Conservation (phyloP, 2,888 invertebrate species). For the Eupeodes latifasciatus region DNA sequence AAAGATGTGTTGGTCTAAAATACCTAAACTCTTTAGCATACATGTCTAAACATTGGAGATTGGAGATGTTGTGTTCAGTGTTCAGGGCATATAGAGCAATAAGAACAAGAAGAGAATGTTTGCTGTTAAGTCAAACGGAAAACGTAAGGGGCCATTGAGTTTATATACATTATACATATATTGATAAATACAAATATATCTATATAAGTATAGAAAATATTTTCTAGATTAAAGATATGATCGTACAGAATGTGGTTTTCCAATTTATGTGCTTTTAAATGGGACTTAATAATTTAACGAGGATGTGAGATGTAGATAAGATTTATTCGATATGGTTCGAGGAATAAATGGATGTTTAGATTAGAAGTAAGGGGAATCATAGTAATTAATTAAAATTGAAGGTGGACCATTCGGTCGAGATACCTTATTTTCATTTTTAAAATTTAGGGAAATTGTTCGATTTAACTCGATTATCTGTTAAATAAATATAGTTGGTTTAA, state of each 20-base stretch:
- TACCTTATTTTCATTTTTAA: background rate
- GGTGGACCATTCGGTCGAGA: background rate
- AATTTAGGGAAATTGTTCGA: background rate
- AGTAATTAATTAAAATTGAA: conserved; percentile 33
- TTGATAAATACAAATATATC: too few species aligned
- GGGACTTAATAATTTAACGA: conserved; percentile 62
- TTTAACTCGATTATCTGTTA: background rate
- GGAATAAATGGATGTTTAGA: background rate
- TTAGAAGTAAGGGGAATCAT: background rate
- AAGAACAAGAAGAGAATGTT: conserved; percentile 4
- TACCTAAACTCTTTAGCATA: conserved; percentile 56
- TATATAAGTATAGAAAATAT: conserved; percentile 40
- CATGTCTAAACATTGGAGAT: background rate
- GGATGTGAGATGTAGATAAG: background rate
- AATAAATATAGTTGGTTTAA: background rate
- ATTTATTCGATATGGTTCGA: conserved; percentile 18
- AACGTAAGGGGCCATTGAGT: conserved; percentile 69
- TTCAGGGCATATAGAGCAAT: background rate
- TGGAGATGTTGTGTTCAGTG: conserved; percentile 6
- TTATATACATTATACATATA: conserved; percentile 39
- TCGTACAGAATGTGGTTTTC: conserved; percentile 54
- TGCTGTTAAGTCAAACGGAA: conserved; percentile 66
- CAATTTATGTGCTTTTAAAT: conserved; percentile 67
- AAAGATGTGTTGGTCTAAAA: conserved; percentile 20
- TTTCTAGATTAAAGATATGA: conserved; percentile 53